Percentiles rank a stretch among this genome's conserved stretches.
These are phyloP conservation scores for Thomomys bottae DNA, from an alignment of 2,113 vertebrate genomes.

Conservation along the genomic window DNA sequence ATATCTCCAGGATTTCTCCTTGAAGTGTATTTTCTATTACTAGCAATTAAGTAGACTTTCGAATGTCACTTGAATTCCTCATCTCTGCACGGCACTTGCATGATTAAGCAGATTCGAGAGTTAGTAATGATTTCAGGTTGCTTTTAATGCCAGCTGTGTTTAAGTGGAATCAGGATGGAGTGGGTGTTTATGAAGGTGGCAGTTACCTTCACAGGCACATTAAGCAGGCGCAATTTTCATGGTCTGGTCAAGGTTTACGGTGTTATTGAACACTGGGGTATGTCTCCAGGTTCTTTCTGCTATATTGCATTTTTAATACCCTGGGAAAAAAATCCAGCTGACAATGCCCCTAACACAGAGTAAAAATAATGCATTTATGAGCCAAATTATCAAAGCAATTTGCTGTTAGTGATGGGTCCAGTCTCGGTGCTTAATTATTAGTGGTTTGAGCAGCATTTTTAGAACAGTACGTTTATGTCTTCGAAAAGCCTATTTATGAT, in stretches of 20 bases:
- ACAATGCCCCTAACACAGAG: not conserved
- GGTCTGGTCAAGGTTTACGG: not conserved
- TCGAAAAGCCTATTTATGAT: conserved; percentile 53
- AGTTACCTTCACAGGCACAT: conserved; percentile 76
- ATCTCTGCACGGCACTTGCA: conserved; percentile 76
- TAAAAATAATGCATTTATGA: not conserved
- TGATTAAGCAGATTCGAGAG: conserved; percentile 82
- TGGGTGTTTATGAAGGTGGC: conserved; percentile 79
- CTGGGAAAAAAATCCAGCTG: not conserved
- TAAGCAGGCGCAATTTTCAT: conserved; percentile 64
- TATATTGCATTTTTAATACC: not conserved
- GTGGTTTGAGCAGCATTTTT: not conserved
- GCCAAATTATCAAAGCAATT: conserved; percentile 31
- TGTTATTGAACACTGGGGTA: not conserved
- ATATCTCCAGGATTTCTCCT: conserved; percentile 80
- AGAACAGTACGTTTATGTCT: conserved; percentile 53
- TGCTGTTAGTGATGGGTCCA: conserved; percentile 3
- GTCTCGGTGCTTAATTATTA: conserved; percentile 30
- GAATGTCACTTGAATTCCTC: conserved; percentile 84
- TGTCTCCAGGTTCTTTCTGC: not conserved
- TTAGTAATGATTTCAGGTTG: conserved; percentile 82
- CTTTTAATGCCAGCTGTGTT: conserved; percentile 83
- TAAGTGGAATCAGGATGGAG: conserved; percentile 79
- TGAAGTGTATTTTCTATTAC: conserved; percentile 84
- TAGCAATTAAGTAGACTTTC: conserved; percentile 83